Percentiles rank a stretch among this genome's conserved stretches.
These are phyloP conservation scores for Emydocephalus ijimae DNA, from an alignment of 2,113 vertebrate genomes.

Conservation along the genomic window DNA sequence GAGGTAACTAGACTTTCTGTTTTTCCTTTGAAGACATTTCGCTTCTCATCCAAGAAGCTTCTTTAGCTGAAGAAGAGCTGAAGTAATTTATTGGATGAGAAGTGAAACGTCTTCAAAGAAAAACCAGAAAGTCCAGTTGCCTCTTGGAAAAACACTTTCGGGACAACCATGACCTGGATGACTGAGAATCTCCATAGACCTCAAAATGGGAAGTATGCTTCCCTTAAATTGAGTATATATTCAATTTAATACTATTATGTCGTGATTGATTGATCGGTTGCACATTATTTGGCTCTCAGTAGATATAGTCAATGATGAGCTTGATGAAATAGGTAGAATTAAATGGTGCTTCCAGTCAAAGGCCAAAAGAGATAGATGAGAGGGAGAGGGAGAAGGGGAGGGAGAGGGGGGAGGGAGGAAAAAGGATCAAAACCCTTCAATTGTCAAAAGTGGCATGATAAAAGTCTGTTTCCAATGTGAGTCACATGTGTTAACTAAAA, in stretches of 20 bases:
- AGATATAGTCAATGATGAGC: background rate
- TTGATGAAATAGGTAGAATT: background rate
- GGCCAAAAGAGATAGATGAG: background rate
- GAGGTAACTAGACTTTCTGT: too few relatives aligned
- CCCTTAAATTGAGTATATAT: background rate
- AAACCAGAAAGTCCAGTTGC: too few relatives aligned
- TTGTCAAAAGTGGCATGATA: slow-evolving; percentile 31
- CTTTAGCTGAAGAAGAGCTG: too few relatives aligned
- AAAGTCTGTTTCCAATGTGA: slow-evolving; percentile 17
- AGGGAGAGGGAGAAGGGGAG: background rate
- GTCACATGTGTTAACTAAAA: slow-evolving; percentile 57
- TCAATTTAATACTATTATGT: background rate
- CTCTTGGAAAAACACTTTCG: too few relatives aligned
- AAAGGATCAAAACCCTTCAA: background rate
- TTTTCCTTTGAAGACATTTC: too few relatives aligned
- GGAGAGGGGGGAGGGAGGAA: background rate
- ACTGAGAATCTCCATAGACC: too few relatives aligned
- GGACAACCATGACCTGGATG: too few relatives aligned
- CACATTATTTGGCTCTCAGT: background rate
- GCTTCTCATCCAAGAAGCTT: too few relatives aligned
- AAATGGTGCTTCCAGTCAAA: background rate
- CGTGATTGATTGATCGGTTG: background rate
- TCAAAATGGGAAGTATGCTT: background rate
- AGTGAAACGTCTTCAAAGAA: too few relatives aligned
- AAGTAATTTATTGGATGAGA: too few relatives aligned